A percentile compares a stretch with the other conserved stretches of the same genome.
Evolutionary conservation across 2,888 invertebrate species (phyloP).

Genomic region (Drosophila subquinaria): DNA sequence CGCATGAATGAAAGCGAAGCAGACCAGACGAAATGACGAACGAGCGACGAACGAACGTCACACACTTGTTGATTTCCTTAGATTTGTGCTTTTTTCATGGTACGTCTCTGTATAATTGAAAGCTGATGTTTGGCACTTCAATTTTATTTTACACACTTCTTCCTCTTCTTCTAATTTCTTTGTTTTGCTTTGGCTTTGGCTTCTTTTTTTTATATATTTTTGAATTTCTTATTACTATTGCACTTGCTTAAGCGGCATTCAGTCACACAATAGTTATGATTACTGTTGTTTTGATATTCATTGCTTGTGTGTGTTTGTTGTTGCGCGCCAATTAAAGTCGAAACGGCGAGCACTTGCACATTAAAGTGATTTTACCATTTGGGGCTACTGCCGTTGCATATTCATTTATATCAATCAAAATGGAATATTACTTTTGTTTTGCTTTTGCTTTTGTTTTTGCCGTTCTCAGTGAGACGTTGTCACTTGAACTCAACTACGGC

Average conservation of each 20-base stretch:
- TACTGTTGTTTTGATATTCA: slow-evolving; percentile 32
- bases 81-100: slow-evolving; percentile 35
- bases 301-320: slow-evolving; percentile 28
- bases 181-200: slow-evolving; percentile 49
- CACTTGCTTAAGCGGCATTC: slow-evolving; percentile 40
- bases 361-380: slow-evolving; percentile 53
- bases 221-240: slow-evolving; percentile 45
- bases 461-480: slow-evolving; percentile 62
- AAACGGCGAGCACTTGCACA: slow-evolving; percentile 54
- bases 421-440: slow-evolving; percentile 44
- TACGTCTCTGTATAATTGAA: slow-evolving; percentile 40
- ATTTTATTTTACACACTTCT: slow-evolving; percentile 40
- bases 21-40: slow-evolving; percentile 41
- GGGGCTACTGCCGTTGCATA: slow-evolving; percentile 55
- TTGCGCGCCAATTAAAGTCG: slow-evolving; percentile 60
- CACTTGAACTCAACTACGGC: slow-evolving; percentile 78
- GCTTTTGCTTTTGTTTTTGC: slow-evolving; percentile 41
- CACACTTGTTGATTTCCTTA: slow-evolving; percentile 75
- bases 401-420: slow-evolving; percentile 74
- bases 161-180: slow-evolving; percentile 36
- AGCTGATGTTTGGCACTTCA: slow-evolving; percentile 51
- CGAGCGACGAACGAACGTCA: slow-evolving; percentile 50
- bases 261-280: slow-evolving; percentile 16
- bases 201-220: slow-evolving; percentile 24
- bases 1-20: slow-evolving; percentile 76